phyloP scores from a whole-genome alignment of 2,113 vertebrate species.

The Pollachius pollachius region DNA sequence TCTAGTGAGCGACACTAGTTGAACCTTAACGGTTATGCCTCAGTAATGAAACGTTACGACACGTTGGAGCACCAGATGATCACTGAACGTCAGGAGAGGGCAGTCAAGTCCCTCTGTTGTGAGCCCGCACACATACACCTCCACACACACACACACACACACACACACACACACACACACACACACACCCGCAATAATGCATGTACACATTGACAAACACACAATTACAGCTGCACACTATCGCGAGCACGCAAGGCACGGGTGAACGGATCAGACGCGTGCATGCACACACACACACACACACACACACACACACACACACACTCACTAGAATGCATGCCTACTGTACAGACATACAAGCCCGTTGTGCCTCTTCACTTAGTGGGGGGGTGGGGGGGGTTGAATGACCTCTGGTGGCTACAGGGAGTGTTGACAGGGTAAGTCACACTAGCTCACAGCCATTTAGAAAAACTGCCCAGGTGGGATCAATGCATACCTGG shows the following conservation, averaged over 20 bases:
- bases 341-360: no score
- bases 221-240: no score
- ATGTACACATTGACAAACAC: no score
- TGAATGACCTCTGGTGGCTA: no score
- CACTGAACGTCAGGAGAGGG: slow-evolving; percentile 51
- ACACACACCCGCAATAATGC: not conserved
- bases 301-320: slow-evolving; percentile 9
- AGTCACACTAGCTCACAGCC: slow-evolving; percentile 41
- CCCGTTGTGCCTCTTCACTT: slow-evolving; percentile 37
- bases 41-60: slow-evolving; percentile 37
- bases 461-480: slow-evolving; percentile 63
- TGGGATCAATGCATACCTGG: slow-evolving; percentile 40
- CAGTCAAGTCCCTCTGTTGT: slow-evolving; percentile 44
- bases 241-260: no score
- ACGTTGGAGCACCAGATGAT: slow-evolving; percentile 33
- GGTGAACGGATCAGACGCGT: not conserved
- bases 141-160: slow-evolving; percentile 11
- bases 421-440: no score
- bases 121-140: slow-evolving; percentile 3
- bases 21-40: not conserved
- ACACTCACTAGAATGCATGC: not conserved
- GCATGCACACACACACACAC: slow-evolving; percentile 3
- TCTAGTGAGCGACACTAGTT: no score
- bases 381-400: not conserved
- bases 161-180: slow-evolving; percentile 16